phyloP scores from a whole-genome alignment of 2,888 invertebrate genomes.

The Ganaspis brasiliensis region DNA sequence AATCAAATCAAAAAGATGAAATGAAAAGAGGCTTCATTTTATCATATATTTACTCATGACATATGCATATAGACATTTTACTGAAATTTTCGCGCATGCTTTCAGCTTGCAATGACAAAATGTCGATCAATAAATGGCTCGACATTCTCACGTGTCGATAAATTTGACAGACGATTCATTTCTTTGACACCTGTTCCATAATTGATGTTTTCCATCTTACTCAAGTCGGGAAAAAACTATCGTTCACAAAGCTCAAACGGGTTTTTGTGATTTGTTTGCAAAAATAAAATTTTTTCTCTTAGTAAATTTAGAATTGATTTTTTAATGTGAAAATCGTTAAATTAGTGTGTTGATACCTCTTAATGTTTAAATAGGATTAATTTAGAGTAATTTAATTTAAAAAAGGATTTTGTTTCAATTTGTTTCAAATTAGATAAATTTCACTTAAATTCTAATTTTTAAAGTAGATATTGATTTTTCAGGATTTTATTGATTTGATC shows the following conservation, averaged over 20 bases:
- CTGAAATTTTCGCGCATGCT: constrained; percentile 33
- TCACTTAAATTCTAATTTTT: not conserved
- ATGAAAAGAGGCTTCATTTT: not conserved
- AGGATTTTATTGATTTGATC: not conserved
- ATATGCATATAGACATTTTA: constrained; percentile 16
- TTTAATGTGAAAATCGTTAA: no score
- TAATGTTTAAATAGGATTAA: no score
- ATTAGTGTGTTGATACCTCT: no score
- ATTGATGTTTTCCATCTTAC: constrained; percentile 35
- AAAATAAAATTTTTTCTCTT: no score
- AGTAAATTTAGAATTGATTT: no score
- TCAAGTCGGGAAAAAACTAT: constrained; percentile 1
- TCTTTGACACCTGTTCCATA: constrained; percentile 30
- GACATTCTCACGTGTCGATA: constrained; percentile 43
- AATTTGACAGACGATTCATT: constrained; percentile 33
- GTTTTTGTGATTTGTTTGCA: no score
- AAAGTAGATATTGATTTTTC: not conserved
- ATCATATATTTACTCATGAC: constrained; percentile 1
- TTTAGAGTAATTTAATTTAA: no score
- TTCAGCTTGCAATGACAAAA: constrained; percentile 43
- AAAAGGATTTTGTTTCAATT: no score
- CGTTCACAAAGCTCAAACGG: not conserved
- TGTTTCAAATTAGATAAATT: no score
- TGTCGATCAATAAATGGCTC: constrained; percentile 54
- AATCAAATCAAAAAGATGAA: not conserved